phyloP scores from a whole-genome alignment of 2,797 vertebrate genomes.

The Spizella passerina region DNA sequence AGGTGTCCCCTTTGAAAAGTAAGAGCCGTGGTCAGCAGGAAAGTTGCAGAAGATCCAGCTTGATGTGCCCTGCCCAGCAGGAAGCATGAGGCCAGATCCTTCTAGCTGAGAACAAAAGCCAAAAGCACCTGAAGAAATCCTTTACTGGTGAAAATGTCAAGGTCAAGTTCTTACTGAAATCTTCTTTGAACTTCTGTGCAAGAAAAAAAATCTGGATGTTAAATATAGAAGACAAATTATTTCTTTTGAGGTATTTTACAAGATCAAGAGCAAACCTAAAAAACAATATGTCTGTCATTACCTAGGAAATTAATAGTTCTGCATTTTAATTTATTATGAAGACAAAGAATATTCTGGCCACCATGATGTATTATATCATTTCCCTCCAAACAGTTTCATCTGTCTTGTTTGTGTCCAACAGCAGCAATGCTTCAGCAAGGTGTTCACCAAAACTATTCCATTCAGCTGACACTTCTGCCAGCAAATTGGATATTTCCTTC shows the following conservation, averaged over 20 bases:
- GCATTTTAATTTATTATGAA: neutral
- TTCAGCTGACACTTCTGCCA: neutral
- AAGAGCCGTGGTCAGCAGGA: neutral
- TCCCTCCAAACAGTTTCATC: neutral
- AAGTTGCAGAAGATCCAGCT: neutral
- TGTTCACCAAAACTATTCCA: neutral
- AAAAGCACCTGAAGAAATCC: neutral
- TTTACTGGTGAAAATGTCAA: neutral
- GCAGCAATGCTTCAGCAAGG: neutral
- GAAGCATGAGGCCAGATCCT: neutral
- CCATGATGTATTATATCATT: neutral
- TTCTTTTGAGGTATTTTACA: neutral
- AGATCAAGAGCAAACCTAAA: neutral
- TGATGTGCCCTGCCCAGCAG: neutral
- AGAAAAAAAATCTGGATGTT: neutral
- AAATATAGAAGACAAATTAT: neutral
- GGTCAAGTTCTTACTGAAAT: neutral
- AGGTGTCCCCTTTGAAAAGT: neutral
- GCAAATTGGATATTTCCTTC: neutral
- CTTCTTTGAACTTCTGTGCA: neutral
- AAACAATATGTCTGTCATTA: neutral
- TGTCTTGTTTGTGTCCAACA: neutral
- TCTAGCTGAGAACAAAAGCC: neutral
- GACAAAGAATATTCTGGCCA: neutral
- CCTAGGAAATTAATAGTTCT: neutral